Evolutionary conservation across 2,113 vertebrate species (phyloP), one percentile per base, ranked within the genome.

Genomic region (Oryzias curvinotus): DNA sequence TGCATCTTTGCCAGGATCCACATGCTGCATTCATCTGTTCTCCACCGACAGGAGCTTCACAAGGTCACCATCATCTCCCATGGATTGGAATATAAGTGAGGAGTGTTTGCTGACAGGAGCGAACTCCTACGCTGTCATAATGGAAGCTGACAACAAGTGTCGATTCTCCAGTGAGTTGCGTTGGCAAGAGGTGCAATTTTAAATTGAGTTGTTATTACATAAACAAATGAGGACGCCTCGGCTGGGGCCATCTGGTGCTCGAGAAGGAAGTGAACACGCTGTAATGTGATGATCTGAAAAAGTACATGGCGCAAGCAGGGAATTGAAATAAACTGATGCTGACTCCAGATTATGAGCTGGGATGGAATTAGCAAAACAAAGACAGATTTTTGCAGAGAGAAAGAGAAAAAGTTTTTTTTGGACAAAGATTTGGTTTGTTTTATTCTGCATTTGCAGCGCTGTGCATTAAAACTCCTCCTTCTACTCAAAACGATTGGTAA

Each of bases 161-260:
- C 68, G 73, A 71, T 74, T 84, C 71, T 75, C 60, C 57, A 68
- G 62, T 67, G 73, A 80, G 78, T 83, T 66, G 67, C 54, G 44
- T 61, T 78, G 67, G 58, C 66, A 57, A 70, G 64, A 72, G 44
- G 53, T 62, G 43, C n/a, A 57, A 23, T 57, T 82, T 78, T 86
- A 82, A 82, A 81, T 84, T 83, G 75, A 87, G 81, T 81, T 81
- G 77, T 74, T 75, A 43, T 66, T 59, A 79, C 68, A 57, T 51
- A 78, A 83, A 85, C 65, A 82, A 82, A 77, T 77, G 68, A 63
- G 71, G 65, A 71, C 54, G 72, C 49, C 65, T 78, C 71, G 45
- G 66, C 73, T 64, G 57, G 62, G 65, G 80, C 80, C 85, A 84
- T 87, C 75, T 81, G 81, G 23, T 73, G 72, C 62, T 71, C 16